Percentiles rank a stretch among this genome's conserved stretches.
Conservation (phyloP, 2,113 vertebrate genomes). For the Condylura cristata region DNA sequence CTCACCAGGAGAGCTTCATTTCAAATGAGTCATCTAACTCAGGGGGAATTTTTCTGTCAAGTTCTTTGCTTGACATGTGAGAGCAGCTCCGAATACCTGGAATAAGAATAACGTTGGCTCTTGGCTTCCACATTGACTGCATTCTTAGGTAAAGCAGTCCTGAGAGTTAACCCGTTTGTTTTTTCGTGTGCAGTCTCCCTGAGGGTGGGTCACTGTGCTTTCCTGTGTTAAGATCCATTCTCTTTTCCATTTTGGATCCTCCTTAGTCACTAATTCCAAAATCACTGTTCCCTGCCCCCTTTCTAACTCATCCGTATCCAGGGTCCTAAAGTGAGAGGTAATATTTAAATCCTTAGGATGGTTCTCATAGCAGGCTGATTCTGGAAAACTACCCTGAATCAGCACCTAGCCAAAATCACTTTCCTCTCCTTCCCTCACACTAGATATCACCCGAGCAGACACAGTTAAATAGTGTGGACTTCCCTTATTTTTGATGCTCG, state of each 20-base stretch:
- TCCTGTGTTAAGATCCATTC: background rate
- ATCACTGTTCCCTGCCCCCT: background rate
- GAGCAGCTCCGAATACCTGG: background rate
- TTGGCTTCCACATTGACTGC: background rate
- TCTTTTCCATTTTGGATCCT: background rate
- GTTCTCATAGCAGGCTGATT: background rate
- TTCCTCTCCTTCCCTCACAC: too few relatives aligned
- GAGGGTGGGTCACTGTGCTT: background rate
- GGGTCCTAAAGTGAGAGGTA: fast-evolving
- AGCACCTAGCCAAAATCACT: background rate
- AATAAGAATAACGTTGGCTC: background rate
- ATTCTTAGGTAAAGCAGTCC: background rate
- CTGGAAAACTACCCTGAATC: background rate
- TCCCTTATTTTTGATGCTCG: background rate
- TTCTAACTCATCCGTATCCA: background rate
- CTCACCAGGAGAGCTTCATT: constrained; percentile 1
- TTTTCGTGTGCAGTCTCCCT: background rate
- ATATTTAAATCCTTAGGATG: background rate
- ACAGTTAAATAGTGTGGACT: background rate
- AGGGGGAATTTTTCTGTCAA: background rate
- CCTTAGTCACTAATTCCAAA: background rate
- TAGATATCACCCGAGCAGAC: fast-evolving
- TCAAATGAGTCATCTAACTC: background rate
- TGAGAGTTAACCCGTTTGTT: background rate
- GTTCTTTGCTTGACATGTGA: background rate